These are phyloP conservation scores for Mamestra configurata DNA, from an alignment of 1,140 invertebrate species.

Conservation along the genomic window DNA sequence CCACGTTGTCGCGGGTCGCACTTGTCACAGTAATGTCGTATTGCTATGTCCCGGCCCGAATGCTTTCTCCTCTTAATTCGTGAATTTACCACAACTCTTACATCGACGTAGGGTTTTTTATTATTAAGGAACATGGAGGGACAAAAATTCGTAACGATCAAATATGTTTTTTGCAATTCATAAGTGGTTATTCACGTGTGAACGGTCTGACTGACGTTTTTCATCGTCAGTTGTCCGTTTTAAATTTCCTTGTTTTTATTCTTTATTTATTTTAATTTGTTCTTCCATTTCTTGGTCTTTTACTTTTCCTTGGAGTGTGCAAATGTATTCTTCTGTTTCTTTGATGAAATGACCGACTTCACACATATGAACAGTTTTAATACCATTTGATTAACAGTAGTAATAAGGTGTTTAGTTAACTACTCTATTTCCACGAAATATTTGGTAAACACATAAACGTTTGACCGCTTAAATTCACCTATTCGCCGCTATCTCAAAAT, in stretches of 20 bases:
- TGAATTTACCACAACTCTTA: constrained; percentile 63
- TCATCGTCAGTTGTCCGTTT: constrained; percentile 64
- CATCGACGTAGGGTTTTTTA: constrained; percentile 35
- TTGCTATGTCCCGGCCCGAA: constrained; percentile 77
- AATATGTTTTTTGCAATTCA: constrained; percentile 65
- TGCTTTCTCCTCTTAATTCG: constrained; percentile 76
- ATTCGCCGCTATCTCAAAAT: constrained; percentile 39
- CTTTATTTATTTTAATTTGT: constrained; percentile 50
- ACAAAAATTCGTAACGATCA: constrained; percentile 56
- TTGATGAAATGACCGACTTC: background rate
- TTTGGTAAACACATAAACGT: constrained; percentile 13
- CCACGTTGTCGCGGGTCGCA: constrained; percentile 69
- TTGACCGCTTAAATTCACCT: constrained; percentile 31
- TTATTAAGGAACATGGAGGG: background rate
- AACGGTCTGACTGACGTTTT: constrained; percentile 70
- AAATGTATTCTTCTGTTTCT: background rate
- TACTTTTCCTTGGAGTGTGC: background rate
- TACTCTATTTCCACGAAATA: constrained; percentile 16
- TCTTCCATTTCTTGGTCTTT: constrained; percentile 19
- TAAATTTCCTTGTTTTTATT: constrained; percentile 59
- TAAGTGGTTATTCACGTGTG: constrained; percentile 70
- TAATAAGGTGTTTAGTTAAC: background rate
- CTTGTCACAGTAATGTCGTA: constrained; percentile 81
- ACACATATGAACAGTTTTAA: background rate
- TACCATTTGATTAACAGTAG: background rate